Evolutionary conservation across 2,888 invertebrate species (phyloP).

Genomic region (Troides oblongomaculatus): DNA sequence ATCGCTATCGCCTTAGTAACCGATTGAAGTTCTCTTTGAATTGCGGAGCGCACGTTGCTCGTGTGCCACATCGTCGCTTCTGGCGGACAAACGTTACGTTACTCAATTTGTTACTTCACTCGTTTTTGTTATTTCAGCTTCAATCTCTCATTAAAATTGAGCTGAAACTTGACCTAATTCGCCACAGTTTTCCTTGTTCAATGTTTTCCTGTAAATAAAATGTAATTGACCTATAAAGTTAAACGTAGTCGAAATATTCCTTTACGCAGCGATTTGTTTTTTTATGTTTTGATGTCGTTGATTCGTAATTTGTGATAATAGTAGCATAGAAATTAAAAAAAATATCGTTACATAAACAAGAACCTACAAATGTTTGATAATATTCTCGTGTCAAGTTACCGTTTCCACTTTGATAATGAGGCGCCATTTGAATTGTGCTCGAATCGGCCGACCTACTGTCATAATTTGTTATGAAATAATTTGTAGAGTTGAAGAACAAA

Average conservation of each 20-base stretch:
- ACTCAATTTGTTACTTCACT: constrained; percentile 34
- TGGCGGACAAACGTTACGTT: constrained; percentile 6
- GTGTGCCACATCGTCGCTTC: constrained; percentile 6
- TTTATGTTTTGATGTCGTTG: constrained; percentile 30
- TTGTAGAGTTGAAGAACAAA: constrained; percentile 59
- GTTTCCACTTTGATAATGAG: constrained; percentile 20
- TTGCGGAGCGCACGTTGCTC: not conserved
- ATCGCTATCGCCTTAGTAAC: not conserved
- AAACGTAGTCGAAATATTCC: constrained; percentile 32
- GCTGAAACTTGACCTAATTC: constrained; percentile 61
- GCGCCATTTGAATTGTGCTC: constrained; percentile 18
- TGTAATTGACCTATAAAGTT: constrained; percentile 70
- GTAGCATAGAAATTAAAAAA: constrained; percentile 10
- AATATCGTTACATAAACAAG: constrained; percentile 12
- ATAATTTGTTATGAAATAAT: constrained; percentile 41
- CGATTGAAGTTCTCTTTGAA: not conserved
- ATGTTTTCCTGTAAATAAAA: constrained; percentile 58
- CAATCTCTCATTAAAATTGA: constrained; percentile 44
- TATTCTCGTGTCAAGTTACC: constrained; percentile 13
- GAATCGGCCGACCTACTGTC: constrained; percentile 35
- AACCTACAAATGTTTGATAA: constrained; percentile 10
- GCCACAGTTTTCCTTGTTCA: constrained; percentile 61
- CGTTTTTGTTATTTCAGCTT: constrained; percentile 55
- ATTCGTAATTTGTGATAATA: constrained; percentile 8
- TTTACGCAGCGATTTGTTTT: constrained; percentile 17